A percentile compares a stretch with the other conserved stretches of the same genome.
phyloP scores from a whole-genome alignment of 2,113 vertebrate genomes.

The Motacilla tschutschensis region DNA sequence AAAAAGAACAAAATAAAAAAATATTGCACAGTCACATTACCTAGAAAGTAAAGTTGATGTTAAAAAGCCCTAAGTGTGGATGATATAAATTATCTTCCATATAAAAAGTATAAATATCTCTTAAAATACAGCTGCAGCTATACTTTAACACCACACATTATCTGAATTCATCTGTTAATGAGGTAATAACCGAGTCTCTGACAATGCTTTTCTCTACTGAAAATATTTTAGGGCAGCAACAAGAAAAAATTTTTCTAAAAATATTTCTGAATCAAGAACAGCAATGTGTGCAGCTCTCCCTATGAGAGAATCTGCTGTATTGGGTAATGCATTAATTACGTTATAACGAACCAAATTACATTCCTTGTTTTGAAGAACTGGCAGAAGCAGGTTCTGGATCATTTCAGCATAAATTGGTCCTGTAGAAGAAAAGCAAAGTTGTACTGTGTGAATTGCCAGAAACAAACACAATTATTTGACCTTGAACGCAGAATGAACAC shows the following conservation, averaged over 20 bases:
- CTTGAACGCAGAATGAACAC: not conserved
- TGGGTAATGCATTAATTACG: constrained; percentile 95
- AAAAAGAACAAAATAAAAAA: constrained; percentile 82
- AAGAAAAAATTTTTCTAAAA: constrained; percentile 98
- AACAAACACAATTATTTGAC: not conserved
- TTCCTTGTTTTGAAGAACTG: constrained; percentile 93
- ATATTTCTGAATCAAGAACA: constrained; percentile 98
- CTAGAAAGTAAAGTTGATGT: constrained; percentile 81
- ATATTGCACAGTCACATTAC: constrained; percentile 85
- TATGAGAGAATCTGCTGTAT: constrained; percentile 96
- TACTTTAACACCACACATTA: constrained; percentile 77
- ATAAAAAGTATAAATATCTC: constrained; percentile 85
- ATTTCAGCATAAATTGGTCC: constrained; percentile 97
- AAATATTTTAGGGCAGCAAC: constrained; percentile 97
- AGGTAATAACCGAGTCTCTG: constrained; percentile 87
- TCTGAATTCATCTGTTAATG: constrained; percentile 81
- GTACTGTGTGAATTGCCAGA: not conserved
- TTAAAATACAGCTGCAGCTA: constrained; percentile 81
- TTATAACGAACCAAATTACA: constrained; percentile 96
- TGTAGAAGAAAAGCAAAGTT: constrained; percentile 62
- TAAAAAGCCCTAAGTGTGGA: constrained; percentile 76
- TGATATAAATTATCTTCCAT: constrained; percentile 85
- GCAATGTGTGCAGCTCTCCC: constrained; percentile 97
- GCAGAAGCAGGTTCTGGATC: constrained; percentile 96
- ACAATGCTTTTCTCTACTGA: constrained; percentile 80